Conservation (phyloP, 1,140 invertebrate species). For the Diabrotica virgifera region DNA sequence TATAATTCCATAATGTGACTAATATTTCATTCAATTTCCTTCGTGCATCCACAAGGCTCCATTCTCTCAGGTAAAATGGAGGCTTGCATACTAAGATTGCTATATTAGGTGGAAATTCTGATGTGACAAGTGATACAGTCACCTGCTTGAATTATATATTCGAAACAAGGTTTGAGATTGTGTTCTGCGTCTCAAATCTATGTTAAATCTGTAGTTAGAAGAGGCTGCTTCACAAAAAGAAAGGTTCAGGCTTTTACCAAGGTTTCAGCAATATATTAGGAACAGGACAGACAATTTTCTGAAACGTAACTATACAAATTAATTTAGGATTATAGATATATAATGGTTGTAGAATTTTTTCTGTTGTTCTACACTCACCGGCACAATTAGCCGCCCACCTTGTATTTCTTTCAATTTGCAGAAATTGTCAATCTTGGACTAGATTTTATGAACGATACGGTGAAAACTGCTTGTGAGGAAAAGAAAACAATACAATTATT, state of each 20-base stretch:
- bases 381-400: no score
- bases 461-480: no score
- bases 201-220: constrained; percentile 38
- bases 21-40: constrained; percentile 45
- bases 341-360: no score
- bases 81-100: constrained; percentile 49
- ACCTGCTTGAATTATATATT: constrained; percentile 35
- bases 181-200: constrained; percentile 35
- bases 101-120: constrained; percentile 45
- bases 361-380: no score
- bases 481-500: no score
- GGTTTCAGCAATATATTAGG: no score
- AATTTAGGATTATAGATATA: no score
- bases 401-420: no score
- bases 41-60: constrained; percentile 66
- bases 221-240: constrained; percentile 11
- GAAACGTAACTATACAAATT: no score
- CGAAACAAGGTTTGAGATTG: constrained; percentile 36
- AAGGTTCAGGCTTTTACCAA: background rate
- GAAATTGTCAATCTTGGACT: no score
- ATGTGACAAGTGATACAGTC: constrained; percentile 30
- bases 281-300: no score
- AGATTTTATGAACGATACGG: no score
- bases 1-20: constrained; percentile 30
- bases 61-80: constrained; percentile 68